These are phyloP conservation scores for Falco punctatus DNA, from an alignment of 2,113 vertebrate genomes.

Conservation along the genomic window DNA sequence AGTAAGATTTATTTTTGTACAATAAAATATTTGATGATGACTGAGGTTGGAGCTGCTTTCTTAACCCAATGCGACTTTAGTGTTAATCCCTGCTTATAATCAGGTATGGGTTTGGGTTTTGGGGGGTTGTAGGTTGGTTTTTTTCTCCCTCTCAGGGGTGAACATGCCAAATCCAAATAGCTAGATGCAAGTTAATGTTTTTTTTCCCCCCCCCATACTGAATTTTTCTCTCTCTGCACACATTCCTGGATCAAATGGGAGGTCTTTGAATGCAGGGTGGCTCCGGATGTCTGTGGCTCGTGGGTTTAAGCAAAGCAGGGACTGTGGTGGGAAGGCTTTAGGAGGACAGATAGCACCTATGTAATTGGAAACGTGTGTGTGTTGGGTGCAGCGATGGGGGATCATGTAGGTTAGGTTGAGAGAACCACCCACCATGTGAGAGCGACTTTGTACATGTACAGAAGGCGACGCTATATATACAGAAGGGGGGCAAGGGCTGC, in stretches of 20 bases:
- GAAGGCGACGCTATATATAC: neutral
- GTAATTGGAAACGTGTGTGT: neutral
- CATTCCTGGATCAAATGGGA: neutral
- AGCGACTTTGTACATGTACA: neutral
- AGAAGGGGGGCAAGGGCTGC: neutral
- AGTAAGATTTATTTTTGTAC: neutral
- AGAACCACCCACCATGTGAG: neutral
- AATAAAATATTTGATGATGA: conserved; percentile 30
- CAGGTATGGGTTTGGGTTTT: accelerated
- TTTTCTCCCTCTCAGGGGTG: accelerated
- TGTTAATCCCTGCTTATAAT: neutral
- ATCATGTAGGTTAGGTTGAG: neutral
- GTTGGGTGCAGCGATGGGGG: neutral
- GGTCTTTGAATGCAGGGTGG: neutral
- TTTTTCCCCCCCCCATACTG: accelerated
- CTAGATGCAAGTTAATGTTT: neutral
- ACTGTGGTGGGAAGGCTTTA: neutral
- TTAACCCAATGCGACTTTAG: neutral
- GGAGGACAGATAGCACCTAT: neutral
- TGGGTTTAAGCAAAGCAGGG: neutral
- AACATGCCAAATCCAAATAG: neutral
- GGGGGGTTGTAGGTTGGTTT: accelerated
- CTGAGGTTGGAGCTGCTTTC: neutral
- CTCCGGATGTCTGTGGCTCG: neutral
- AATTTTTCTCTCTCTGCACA: neutral